Evolutionary conservation across 2,113 vertebrate genomes (phyloP).

Genomic region (Tupaia chinensis): DNA sequence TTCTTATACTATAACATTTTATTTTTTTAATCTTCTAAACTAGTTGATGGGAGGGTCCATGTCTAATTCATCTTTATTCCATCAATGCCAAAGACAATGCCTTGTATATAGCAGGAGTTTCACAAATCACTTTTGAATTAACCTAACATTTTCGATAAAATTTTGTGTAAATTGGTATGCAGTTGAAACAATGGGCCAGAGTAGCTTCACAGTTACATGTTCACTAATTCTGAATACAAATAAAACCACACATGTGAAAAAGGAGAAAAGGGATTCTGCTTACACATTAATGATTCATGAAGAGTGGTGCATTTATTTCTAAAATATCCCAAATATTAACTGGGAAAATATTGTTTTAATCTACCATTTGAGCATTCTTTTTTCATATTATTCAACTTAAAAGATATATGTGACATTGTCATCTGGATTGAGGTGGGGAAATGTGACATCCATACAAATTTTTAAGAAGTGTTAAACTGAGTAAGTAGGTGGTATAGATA

Average conservation of each 20-base stretch:
- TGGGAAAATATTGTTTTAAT: constrained; percentile 25
- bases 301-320: neutral
- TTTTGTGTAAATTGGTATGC: neutral
- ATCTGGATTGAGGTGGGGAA: neutral
- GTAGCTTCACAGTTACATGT: constrained; percentile 26
- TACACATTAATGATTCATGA: neutral
- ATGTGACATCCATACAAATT: neutral
- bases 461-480: constrained; percentile 58
- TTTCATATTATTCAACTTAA: constrained; percentile 31
- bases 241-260: neutral
- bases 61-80: constrained; percentile 22
- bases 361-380: neutral
- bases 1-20: constrained; percentile 33
- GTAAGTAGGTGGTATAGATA: neutral
- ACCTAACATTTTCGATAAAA: constrained; percentile 29
- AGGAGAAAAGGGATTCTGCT: constrained; percentile 21
- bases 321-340: constrained; percentile 14
- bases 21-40: constrained; percentile 54
- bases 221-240: constrained; percentile 48
- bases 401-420: constrained; percentile 32
- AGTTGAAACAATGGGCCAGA: constrained; percentile 28
- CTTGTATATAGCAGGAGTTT: neutral
- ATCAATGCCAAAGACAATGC: constrained; percentile 13
- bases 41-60: constrained; percentile 3
- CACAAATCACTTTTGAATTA: constrained; percentile 37